Conservation (phyloP, 1,140 invertebrate species). For the Metaphire vulgaris region DNA sequence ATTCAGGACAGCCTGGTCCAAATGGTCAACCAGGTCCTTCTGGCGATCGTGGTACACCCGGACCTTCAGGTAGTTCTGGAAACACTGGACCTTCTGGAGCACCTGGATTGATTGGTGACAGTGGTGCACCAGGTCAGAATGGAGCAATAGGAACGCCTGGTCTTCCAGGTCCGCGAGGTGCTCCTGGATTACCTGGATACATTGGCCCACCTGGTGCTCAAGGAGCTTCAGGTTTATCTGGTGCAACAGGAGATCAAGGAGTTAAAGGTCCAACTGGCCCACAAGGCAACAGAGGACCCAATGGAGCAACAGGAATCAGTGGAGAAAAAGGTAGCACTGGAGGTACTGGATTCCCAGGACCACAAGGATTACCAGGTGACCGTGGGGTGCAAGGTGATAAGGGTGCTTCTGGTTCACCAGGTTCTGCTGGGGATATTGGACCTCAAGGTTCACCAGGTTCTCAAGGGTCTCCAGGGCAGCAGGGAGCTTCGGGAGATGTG, state of each 20-base stretch:
- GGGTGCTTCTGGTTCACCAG: not conserved
- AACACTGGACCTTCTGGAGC: conserved; percentile 9
- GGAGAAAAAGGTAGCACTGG: conserved; percentile 31
- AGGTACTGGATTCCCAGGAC: not conserved
- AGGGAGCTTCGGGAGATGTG: not conserved
- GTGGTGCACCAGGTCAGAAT: conserved; percentile 46
- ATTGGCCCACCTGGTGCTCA: conserved; percentile 69
- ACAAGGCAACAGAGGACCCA: not conserved
- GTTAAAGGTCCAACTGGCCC: not conserved
- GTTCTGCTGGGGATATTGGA: not conserved
- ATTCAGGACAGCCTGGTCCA: not conserved
- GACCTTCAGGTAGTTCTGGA: conserved; percentile 1
- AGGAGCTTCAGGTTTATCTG: conserved; percentile 32
- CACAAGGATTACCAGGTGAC: not conserved
- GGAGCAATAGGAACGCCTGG: conserved; percentile 35
- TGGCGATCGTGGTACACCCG: conserved; percentile 1
- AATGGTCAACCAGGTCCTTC: not conserved
- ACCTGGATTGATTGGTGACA: conserved; percentile 1
- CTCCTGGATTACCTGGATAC: conserved; percentile 79
- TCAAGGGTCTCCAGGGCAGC: not conserved
- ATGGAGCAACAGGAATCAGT: conserved; percentile 18
- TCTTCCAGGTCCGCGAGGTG: conserved; percentile 42
- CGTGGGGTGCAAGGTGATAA: not conserved
- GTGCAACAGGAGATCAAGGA: conserved; percentile 3
- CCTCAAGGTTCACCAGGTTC: not conserved